Base-by-base conservation (phyloP, 2,888 invertebrate species). In the Cryptus viduatorius region DNA sequence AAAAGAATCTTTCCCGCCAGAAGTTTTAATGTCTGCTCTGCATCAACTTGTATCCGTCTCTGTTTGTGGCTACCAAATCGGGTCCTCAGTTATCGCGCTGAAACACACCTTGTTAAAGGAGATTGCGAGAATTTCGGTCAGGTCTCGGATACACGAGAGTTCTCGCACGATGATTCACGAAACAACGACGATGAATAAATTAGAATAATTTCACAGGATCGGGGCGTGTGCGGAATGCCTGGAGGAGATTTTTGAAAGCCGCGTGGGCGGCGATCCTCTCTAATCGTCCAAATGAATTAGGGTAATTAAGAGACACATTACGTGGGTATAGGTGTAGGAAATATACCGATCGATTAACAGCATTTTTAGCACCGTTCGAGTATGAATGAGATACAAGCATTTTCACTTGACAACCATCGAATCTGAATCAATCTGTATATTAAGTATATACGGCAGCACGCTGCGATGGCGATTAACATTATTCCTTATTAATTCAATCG, bases 281-380 rank as follows among this genome's bases (percentile, higher is more conserved):
- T 88, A 89, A 89, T 88, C 88, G 86, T 71, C 48, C 78, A 64
- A 85, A 87, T 88, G 85, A 90, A 89, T 90, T 89, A 88, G 84
- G 84, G 71, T 90, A 90, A 91, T 91, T 90, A 89, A 90, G 88
- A 88, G 89, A 90, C 87, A n/a, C 89, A 90, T 90, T 91, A 89
- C 86, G 82, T 78, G 73, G 78, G 72, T 75, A 67, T 84, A 83
- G 81, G 68, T 81, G 81, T 59, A 16, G 76, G 50, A 56, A 77
- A 72, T 78, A 84, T 85, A 85, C 78, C 82, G 85, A 71, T 59
- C 48, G 19, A 56, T 67, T 83, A 56, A 4, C 50, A 46, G 46
- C 16, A 61, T 82, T 83, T 71, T 61, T 50, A 82, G 19, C 53
- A 10, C 50, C 31, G 80, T 75, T 85, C 82, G 79, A 79, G 31